Evolutionary conservation across 2,113 vertebrate species (phyloP), one percentile per base, ranked within the genome.

Genomic region (Malurus cyaneus): DNA sequence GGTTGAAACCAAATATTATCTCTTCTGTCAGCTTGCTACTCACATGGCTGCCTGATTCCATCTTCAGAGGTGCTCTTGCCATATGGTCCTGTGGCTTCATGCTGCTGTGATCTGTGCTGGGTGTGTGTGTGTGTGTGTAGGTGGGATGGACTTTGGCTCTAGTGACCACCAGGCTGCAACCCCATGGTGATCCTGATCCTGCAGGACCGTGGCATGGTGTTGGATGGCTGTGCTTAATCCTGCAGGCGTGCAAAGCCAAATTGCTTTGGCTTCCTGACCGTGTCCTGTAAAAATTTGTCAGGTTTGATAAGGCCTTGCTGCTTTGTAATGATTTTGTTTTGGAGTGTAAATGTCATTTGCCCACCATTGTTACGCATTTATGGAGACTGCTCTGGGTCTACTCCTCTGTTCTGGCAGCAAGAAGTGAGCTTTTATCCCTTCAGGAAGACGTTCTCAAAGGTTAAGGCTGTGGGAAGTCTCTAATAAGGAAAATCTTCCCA

Each of bases 61-160:
- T 31, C 39, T 50, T 71, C 44, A 32, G 61, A 34, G 50, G 10
- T 56, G 50, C 34, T 65, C n/a, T 24, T 60, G 72, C 77, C 36
- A 4, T 47, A 5, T 19, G 71, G 74, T 42, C 49, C 50, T 12
- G 41, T 9, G 28, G 39, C 16, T 61, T 62, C 5, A 0, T 2
- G 31, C 41, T 0, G 2, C 34, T 6, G 2, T 18, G 5, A 64
- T 86, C 71, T 1, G 0, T 0, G 0, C 64, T 36, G 56, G 25
- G 4, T n/a, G n/a, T n/a, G n/a, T 52, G 50, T 36, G 18, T 32
- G 41, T 18, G 44, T 21, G n/a, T 18, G 41, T 3, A 9, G 41
- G 62, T 77, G 61, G 67, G 70, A 5, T 28, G 46, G n/a, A 12
- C 8, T 61, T 73, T 91, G 80, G 50, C 31, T 46, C 26, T 28